phyloP scores from a whole-genome alignment of 1,140 invertebrate species.

The Hyphantria cunea region DNA sequence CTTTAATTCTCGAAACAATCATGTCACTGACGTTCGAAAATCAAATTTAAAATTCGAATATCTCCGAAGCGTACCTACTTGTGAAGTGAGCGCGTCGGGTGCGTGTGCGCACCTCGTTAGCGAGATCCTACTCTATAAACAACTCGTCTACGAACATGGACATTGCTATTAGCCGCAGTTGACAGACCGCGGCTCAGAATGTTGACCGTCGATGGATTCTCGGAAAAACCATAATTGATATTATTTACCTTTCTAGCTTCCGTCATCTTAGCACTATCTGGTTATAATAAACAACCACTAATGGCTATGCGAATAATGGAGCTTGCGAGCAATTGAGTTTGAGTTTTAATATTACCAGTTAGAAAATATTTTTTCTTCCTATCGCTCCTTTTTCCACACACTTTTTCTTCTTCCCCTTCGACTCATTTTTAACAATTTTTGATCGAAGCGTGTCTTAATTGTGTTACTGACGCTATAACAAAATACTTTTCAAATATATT shows the following conservation, averaged over 20 bases:
- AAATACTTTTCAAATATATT: no score
- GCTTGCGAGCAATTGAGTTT: no score
- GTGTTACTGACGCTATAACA: no score
- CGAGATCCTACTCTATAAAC: slow-evolving; percentile 49
- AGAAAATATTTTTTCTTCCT: no score
- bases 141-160: slow-evolving; percentile 9
- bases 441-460: no score
- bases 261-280: background rate
- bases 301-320: no score
- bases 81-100: slow-evolving; percentile 27
- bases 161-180: background rate
- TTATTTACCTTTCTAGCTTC: background rate
- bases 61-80: slow-evolving; percentile 44
- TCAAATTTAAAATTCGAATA: slow-evolving; percentile 31
- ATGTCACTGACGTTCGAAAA: background rate
- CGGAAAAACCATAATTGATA: background rate
- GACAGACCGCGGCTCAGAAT: background rate
- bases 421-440: no score
- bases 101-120: slow-evolving; percentile 65
- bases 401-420: no score
- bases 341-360: no score
- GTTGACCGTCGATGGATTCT: background rate
- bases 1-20: no score
- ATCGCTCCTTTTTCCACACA: no score
- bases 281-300: no score